Conservation (phyloP, 1,140 invertebrate species). For the Caenorhabditis elegans region WBcel235 BX284604.4:15721501-15722000, state of each 20-base stretch:
- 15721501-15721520: too few species aligned
- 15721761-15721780: conserved; percentile 42
- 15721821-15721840: not conserved
- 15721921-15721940: too few species aligned
- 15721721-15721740: conserved; percentile 31
- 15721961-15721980: not conserved
- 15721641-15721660: conserved; percentile 40
- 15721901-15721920: not conserved
- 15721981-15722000: not conserved
- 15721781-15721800: conserved; percentile 13
- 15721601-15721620: conserved; percentile 48
- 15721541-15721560: too few species aligned
- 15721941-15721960: too few species aligned
- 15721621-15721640: conserved; percentile 38
- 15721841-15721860: too few species aligned
- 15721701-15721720: conserved; percentile 31
- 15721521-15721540: too few species aligned
- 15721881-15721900: not conserved
- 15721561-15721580: too few species aligned
- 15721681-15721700: conserved; percentile 42
- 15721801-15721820: not conserved
- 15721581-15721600: too few species aligned
- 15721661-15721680: conserved; percentile 39
- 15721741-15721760: conserved; percentile 46
- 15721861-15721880: not conserved